A percentile compares a stretch with the other conserved stretches of the same genome.
Conservation (phyloP, 2,113 vertebrate species). For the Hyla sarda region DNA sequence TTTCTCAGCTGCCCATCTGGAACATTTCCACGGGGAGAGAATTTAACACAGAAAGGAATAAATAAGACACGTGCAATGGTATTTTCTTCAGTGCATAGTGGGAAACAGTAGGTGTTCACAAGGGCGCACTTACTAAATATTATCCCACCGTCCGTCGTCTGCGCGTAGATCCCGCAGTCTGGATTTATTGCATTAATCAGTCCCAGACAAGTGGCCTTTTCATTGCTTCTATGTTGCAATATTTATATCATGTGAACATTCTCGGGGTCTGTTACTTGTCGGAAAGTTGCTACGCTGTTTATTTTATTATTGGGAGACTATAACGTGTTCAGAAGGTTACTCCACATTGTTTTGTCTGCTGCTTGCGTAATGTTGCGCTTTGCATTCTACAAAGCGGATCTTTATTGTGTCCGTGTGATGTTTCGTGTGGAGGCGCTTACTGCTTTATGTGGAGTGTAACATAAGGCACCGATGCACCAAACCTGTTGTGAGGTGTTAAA, state of each 20-base stretch:
- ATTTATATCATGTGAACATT: conserved; percentile 38
- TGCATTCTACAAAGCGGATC: conserved; percentile 15
- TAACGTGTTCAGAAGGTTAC: conserved; percentile 38
- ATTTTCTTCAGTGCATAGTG: conserved; percentile 21
- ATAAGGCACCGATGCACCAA: neutral
- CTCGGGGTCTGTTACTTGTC: neutral
- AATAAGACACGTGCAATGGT: conserved; percentile 3
- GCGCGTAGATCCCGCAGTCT: conserved; percentile 30
- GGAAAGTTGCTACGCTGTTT: conserved; percentile 25
- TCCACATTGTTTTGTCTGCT: conserved; percentile 42
- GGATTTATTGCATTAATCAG: conserved; percentile 48
- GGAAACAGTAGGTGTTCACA: conserved; percentile 46
- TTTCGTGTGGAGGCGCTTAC: neutral
- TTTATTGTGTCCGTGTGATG: conserved; percentile 34
- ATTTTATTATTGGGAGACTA: conserved; percentile 21
- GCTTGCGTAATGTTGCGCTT: conserved; percentile 26
- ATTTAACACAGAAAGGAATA: conserved; percentile 10
- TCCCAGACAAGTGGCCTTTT: conserved; percentile 42
- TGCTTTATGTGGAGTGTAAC: neutral
- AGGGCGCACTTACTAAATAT: conserved; percentile 43
- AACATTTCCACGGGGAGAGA: conserved; percentile 5
- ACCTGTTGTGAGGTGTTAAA: neutral
- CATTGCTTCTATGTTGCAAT: conserved; percentile 40
- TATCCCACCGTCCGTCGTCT: conserved; percentile 14
- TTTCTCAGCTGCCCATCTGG: conserved; percentile 34